phyloP scores from a whole-genome alignment of 2,113 vertebrate genomes.

The Phrynosoma blainvillii region DNA sequence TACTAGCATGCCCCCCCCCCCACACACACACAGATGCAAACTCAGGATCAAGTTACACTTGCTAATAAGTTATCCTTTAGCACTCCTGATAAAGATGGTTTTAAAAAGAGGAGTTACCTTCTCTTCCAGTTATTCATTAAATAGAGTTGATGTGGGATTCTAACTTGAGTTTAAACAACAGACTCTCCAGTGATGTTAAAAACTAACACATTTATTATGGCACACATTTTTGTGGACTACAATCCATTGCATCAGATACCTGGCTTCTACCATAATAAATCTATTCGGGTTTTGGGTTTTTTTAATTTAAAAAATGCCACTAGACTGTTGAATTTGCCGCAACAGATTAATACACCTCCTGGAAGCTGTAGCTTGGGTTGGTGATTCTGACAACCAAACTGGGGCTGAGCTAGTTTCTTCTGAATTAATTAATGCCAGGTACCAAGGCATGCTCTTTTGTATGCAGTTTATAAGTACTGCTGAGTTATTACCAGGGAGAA shows the following conservation, averaged over 20 bases:
- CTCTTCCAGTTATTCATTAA: neutral
- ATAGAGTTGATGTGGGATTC: neutral
- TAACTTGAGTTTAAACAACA: neutral
- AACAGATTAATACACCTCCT: neutral
- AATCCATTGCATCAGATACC: neutral
- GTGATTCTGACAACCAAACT: neutral
- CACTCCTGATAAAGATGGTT: neutral
- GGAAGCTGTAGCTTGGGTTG: neutral
- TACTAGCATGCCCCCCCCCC: too few species aligned
- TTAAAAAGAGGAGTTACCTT: neutral
- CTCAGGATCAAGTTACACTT: neutral
- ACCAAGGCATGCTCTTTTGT: neutral
- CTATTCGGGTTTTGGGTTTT: neutral
- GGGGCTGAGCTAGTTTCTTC: neutral
- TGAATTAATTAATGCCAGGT: neutral
- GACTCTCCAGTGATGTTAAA: neutral
- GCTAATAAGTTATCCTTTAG: neutral
- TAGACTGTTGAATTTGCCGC: neutral
- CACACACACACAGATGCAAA: neutral
- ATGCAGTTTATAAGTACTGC: neutral
- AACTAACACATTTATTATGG: neutral
- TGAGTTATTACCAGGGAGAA: neutral
- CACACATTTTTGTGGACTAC: neutral
- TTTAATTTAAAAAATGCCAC: neutral
- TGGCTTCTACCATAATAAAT: neutral